Evolutionary conservation across 2,797 vertebrate species (phyloP).

Genomic region (Chaenodraco wilsoni): DNA sequence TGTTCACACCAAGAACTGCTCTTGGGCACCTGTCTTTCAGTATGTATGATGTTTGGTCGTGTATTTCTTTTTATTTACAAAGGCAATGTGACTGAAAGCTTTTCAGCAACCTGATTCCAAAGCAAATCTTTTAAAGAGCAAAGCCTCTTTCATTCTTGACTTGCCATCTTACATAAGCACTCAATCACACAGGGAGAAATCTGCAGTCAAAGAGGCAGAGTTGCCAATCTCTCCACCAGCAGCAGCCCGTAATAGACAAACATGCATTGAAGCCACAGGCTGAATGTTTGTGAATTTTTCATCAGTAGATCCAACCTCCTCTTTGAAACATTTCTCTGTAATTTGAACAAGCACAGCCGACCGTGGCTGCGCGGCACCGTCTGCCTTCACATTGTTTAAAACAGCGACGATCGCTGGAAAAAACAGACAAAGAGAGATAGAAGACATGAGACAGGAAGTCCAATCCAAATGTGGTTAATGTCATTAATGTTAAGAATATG

Average conservation of each 20-base stretch:
- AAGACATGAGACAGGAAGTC: constrained; percentile 5
- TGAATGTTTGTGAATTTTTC: constrained; percentile 58
- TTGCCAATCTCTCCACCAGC: constrained; percentile 43
- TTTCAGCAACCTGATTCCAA: constrained; percentile 31
- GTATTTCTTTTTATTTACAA: constrained; percentile 10
- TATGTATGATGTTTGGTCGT: neutral
- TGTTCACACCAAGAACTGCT: neutral
- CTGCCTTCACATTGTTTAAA: constrained; percentile 18
- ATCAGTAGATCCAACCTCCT: constrained; percentile 42
- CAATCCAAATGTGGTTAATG: neutral
- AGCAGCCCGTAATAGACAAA: constrained; percentile 42
- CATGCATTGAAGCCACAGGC: constrained; percentile 42
- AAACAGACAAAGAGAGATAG: neutral
- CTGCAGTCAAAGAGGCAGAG: constrained; percentile 47
- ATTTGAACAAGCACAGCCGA: constrained; percentile 30
- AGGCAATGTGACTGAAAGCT: constrained; percentile 47
- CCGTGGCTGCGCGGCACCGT: neutral
- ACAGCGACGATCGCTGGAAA: neutral
- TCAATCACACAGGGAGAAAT: constrained; percentile 46
- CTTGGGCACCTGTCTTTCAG: constrained; percentile 4
- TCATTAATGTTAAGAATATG: no score
- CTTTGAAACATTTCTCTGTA: constrained; percentile 38
- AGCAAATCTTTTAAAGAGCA: constrained; percentile 49
- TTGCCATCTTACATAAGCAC: constrained; percentile 41
- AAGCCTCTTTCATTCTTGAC: constrained; percentile 41